Conservation (phyloP, 1,140 invertebrate genomes). For the Euwallacea fornicatus region DNA sequence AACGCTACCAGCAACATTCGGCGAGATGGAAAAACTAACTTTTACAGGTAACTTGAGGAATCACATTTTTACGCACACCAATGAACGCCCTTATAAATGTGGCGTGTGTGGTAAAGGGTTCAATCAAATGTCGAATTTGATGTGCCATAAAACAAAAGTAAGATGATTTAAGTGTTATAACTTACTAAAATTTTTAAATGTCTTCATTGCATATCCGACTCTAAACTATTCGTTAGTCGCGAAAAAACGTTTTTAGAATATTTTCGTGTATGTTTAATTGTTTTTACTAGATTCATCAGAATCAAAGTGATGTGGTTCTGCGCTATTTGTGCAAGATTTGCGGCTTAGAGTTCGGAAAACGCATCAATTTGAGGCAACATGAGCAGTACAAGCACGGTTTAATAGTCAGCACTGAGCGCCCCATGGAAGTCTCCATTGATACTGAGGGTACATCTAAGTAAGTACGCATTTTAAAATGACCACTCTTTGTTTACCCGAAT, state of each 20-base stretch:
- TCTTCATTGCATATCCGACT: too few species aligned
- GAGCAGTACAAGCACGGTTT: constrained; percentile 62
- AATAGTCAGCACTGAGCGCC: background rate
- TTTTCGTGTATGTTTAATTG: background rate
- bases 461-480: background rate
- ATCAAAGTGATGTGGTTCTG: constrained; percentile 57
- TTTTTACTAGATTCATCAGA: constrained; percentile 4
- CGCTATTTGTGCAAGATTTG: constrained; percentile 61
- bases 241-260: too few species aligned
- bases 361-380: constrained; percentile 60
- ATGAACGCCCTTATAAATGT: constrained; percentile 79
- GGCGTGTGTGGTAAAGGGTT: constrained; percentile 76
- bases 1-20: background rate
- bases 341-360: constrained; percentile 59
- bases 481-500: too few species aligned
- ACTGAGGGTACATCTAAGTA: background rate
- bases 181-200: background rate
- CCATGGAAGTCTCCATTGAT: constrained; percentile 3
- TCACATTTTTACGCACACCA: constrained; percentile 75
- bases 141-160: constrained; percentile 74
- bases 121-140: constrained; percentile 81
- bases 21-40: background rate
- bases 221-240: too few species aligned
- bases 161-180: background rate
- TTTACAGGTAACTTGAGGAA: constrained; percentile 68